Evolutionary conservation across 2,113 vertebrate species (phyloP).

Genomic region (Myotis lucifugus): DNA sequence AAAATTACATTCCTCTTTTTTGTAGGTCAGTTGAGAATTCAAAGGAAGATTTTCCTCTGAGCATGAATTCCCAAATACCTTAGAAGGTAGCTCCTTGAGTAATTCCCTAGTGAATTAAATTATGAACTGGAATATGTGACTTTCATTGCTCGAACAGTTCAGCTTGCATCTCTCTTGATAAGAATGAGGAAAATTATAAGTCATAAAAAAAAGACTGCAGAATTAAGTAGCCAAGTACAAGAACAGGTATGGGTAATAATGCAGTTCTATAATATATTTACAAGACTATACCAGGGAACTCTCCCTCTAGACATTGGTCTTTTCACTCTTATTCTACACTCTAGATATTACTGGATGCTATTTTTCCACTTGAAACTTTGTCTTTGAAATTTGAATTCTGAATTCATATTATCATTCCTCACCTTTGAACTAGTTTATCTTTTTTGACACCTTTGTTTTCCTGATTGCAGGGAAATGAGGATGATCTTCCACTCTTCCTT

Average conservation of each 20-base stretch:
- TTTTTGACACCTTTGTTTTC: background rate
- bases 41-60: conserved; percentile 1
- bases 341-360: background rate
- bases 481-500: background rate
- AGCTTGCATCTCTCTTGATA: background rate
- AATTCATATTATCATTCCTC: background rate
- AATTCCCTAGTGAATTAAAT: conserved; percentile 21
- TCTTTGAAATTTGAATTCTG: background rate
- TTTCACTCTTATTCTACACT: background rate
- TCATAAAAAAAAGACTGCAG: background rate
- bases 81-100: background rate
- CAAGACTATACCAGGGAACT: background rate
- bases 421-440: background rate
- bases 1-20: conserved; percentile 16
- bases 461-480: background rate
- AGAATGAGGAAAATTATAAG: conserved; percentile 3
- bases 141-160: background rate
- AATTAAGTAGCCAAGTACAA: background rate
- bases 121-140: background rate
- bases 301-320: background rate
- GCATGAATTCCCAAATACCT: background rate
- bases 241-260: background rate
- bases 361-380: background rate
- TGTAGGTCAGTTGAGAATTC: background rate
- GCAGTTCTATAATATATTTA: background rate